Conservation (phyloP, 2,888 invertebrate species). For the Drosophila imparisetae region DNA sequence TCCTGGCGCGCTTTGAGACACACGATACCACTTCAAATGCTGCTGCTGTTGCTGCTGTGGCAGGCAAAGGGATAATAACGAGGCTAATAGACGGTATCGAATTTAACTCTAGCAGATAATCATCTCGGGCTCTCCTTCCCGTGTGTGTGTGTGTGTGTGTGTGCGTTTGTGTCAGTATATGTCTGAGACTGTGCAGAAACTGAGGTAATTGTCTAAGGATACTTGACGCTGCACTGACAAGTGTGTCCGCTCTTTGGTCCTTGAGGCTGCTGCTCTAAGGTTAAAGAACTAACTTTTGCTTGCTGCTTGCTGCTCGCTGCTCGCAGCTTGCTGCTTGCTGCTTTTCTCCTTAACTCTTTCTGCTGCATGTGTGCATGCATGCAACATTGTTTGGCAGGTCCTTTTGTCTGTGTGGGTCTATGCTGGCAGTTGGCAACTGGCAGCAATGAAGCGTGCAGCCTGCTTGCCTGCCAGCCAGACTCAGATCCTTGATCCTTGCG, state of each 20-base stretch:
- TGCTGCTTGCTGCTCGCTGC: constrained; percentile 2
- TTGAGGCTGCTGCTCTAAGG: constrained; percentile 38
- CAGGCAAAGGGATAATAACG: constrained; percentile 75
- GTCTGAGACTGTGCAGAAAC: constrained; percentile 22
- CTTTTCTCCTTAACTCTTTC: constrained; percentile 34
- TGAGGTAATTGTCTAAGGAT: constrained; percentile 78
- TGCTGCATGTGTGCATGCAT: constrained; percentile 11
- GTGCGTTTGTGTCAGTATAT: not conserved
- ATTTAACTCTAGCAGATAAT: constrained; percentile 83
- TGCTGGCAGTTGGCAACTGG: constrained; percentile 56
- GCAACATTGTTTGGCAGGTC: constrained; percentile 29
- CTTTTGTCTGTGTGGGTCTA: constrained; percentile 24
- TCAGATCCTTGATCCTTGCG: constrained; percentile 43
- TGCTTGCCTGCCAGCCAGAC: constrained; percentile 16
- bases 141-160: constrained; percentile 2
- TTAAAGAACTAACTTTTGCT: constrained; percentile 39
- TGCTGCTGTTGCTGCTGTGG: constrained; percentile 16
- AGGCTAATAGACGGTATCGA: constrained; percentile 84
- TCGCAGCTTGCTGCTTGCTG: not conserved
- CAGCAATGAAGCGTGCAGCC: constrained; percentile 49
- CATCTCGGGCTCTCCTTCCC: constrained; percentile 60
- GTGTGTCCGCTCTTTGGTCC: constrained; percentile 27
- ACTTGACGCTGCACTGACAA: constrained; percentile 65
- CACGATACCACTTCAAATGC: constrained; percentile 83
- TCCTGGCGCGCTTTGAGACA: constrained; percentile 68